A percentile compares a stretch with the other conserved stretches of the same genome.
phyloP scores from a whole-genome alignment of 2,888 invertebrate species.

The Nymphalis c-album region DNA sequence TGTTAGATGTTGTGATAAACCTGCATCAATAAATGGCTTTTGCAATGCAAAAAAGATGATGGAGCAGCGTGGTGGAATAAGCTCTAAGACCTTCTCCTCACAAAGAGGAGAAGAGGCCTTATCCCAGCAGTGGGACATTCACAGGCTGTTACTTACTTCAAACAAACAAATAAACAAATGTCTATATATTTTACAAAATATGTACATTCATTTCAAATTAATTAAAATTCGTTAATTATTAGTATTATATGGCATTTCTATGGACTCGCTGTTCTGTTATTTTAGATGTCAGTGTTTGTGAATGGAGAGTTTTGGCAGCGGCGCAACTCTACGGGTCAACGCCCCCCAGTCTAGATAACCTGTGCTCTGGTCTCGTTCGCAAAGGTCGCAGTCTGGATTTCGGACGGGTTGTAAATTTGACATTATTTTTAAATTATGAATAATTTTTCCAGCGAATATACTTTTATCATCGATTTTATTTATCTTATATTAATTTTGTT shows the following conservation, averaged over 20 bases:
- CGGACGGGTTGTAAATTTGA: slow-evolving; percentile 31
- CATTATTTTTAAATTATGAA: neutral
- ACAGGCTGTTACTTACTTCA: too few relatives aligned
- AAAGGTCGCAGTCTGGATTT: slow-evolving; percentile 59
- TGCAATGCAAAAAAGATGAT: too few relatives aligned
- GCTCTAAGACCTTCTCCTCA: too few relatives aligned
- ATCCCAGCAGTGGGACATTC: too few relatives aligned
- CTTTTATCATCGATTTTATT: neutral
- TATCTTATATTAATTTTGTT: too few relatives aligned
- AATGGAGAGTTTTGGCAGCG: slow-evolving; percentile 59
- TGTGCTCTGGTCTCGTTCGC: slow-evolving; percentile 44
- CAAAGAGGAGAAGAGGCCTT: too few relatives aligned
- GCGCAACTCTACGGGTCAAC: slow-evolving; percentile 42
- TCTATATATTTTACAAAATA: too few relatives aligned
- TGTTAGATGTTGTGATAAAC: too few relatives aligned
- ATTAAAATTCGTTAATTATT: neutral
- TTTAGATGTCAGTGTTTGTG: slow-evolving; percentile 43
- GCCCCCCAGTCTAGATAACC: slow-evolving; percentile 38
- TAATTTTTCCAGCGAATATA: neutral
- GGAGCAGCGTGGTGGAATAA: too few relatives aligned
- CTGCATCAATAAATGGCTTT: too few relatives aligned
- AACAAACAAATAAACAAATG: too few relatives aligned
- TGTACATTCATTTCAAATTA: too few relatives aligned
- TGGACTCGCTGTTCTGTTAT: slow-evolving; percentile 32
- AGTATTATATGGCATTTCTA: slow-evolving; percentile 34